Evolutionary conservation across 2,888 invertebrate genomes (phyloP), one percentile per base, ranked within the genome.

Genomic region (Drosophila differens): DNA sequence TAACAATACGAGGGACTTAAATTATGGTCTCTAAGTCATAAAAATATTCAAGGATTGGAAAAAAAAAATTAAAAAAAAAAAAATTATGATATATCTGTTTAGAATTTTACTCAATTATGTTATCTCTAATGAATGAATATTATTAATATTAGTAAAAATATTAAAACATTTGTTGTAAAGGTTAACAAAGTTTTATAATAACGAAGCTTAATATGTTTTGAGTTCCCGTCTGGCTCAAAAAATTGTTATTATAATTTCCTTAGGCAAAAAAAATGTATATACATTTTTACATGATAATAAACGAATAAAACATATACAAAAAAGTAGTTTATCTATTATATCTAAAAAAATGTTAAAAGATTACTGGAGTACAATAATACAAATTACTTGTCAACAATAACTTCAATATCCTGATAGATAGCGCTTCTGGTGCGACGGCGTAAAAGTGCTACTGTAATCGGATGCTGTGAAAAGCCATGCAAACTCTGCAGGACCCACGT

Each of bases 311-410:
- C 5, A 41, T n/a, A 22, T 47, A 22, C 1, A 47, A 2, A 4
- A 22, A n/a, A 4, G 3, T 4, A 4, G 39, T 41, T 4, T 12
- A 44, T n/a, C 7, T 39, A 39, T 39, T 39, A 10, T 41, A 10
- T 2, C 10, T n/a, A 4, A n/a, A 4, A 19, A n/a, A n/a, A 19
- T 2, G 19, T 41, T 19, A 9, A 4, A 39, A 19, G 19, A 39
- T 39, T n/a, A 32, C 4, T n/a, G 30, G 19, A 14, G 47, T 10
- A 32, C 22, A 37, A 6, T 19, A 28, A 28, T 28, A 39, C 12
- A 30, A 37, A 51, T 74, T 93, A 97, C 97, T 95, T 95, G 89
- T 96, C 95, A 91, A 96, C 94, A 80, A 96, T 94, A 16, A 94
- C 91, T 64, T 92, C 91, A 54, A 93, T 87, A 69, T 91, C 82